Conservation (phyloP, 1,140 invertebrate species). For the Drosophila ercepeae region DNA sequence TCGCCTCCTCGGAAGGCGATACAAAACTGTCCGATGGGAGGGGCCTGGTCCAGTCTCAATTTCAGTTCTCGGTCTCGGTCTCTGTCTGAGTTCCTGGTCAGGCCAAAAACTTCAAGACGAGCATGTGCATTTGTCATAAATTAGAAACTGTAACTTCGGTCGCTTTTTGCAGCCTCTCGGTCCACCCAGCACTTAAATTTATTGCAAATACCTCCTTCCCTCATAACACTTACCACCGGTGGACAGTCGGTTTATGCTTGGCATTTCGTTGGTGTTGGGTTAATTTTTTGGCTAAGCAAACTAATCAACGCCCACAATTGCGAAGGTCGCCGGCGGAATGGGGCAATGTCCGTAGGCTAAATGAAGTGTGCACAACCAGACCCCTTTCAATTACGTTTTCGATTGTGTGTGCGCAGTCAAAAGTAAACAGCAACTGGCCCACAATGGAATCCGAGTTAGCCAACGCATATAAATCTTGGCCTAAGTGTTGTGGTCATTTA, state of each 20-base stretch:
- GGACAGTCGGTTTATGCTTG: slow-evolving; percentile 23
- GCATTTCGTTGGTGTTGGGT: slow-evolving; percentile 20
- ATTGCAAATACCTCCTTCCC: slow-evolving; percentile 74
- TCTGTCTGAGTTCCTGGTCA: slow-evolving; percentile 31
- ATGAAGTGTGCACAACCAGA: slow-evolving; percentile 71
- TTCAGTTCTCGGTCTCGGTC: slow-evolving; percentile 25
- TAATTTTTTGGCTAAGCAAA: slow-evolving; percentile 68
- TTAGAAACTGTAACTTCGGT: slow-evolving; percentile 76
- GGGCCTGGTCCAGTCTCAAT: slow-evolving; percentile 30
- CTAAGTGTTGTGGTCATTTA: slow-evolving; percentile 82
- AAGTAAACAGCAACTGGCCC: slow-evolving; percentile 69
- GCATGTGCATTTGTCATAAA: slow-evolving; percentile 81
- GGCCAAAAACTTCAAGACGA: slow-evolving; percentile 68
- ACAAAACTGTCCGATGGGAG: slow-evolving; percentile 23
- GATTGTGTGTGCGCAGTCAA: slow-evolving; percentile 52
- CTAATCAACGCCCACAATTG: slow-evolving; percentile 73
- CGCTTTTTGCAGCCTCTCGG: slow-evolving; percentile 19
- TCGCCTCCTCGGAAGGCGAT: slow-evolving; percentile 36
- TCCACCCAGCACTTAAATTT: slow-evolving; percentile 71
- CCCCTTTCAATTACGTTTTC: slow-evolving; percentile 39
- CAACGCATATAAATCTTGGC: slow-evolving; percentile 59
- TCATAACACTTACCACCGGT: slow-evolving; percentile 41
- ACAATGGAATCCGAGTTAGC: slow-evolving; percentile 53
- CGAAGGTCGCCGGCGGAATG: slow-evolving; percentile 29
- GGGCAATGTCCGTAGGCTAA: slow-evolving; percentile 57